Conservation (phyloP, 2,888 invertebrate genomes). For the Eustalomyia histrio region DNA sequence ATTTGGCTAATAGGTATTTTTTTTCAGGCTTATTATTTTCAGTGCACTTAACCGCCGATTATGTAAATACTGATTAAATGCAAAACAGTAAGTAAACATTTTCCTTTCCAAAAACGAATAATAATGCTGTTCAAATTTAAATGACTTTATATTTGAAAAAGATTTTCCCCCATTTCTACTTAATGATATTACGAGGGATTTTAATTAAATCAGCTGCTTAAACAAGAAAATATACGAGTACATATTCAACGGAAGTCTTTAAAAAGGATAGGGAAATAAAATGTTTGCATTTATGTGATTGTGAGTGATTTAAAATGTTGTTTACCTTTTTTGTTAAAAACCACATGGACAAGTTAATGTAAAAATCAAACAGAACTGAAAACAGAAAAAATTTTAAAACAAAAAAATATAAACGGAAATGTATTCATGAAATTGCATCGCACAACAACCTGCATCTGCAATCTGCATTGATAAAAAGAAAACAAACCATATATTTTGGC, state of each 20-base stretch:
- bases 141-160: no score
- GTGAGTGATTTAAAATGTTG: conserved; percentile 22
- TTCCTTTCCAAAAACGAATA: no score
- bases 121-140: no score
- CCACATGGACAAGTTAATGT: conserved; percentile 32
- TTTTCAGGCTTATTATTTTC: no score
- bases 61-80: no score
- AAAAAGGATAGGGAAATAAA: conserved; percentile 29
- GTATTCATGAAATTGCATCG: conserved; percentile 45
- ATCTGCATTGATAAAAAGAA: conserved; percentile 44
- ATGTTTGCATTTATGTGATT: conserved; percentile 20
- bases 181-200: background rate
- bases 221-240: background rate
- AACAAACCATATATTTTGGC: conserved; percentile 35
- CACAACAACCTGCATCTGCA: conserved; percentile 24
- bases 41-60: no score
- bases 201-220: conserved; percentile 3
- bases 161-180: no score
- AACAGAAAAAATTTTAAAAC: background rate
- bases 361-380: conserved; percentile 10
- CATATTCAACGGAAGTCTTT: conserved; percentile 33
- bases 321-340: conserved; percentile 28
- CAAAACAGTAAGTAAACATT: no score
- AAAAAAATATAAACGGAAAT: conserved; percentile 36
- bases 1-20: no score